Conservation (phyloP, 2,888 invertebrate genomes). For the Vanessa cardui region DNA sequence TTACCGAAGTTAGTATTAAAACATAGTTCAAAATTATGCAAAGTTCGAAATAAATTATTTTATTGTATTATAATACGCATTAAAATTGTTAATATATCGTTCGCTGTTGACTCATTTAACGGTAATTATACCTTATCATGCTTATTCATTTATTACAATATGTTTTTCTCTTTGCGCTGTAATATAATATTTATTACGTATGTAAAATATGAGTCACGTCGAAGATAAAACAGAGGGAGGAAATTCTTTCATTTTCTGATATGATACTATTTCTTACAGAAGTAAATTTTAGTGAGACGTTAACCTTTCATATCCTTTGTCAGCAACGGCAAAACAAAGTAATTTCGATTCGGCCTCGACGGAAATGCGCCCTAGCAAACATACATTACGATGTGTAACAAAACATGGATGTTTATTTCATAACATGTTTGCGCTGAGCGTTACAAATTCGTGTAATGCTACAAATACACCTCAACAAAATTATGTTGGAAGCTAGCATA, state of each 20-base stretch:
- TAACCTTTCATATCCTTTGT: slow-evolving; percentile 47
- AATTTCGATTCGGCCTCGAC: slow-evolving; percentile 61
- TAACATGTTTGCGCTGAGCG: slow-evolving; percentile 59
- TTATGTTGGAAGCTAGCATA: neutral
- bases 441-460: slow-evolving; percentile 49
- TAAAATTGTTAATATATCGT: no score
- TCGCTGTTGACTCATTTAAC: no score
- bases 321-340: slow-evolving; percentile 68
- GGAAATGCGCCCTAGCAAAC: slow-evolving; percentile 59
- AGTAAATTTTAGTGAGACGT: slow-evolving; percentile 40
- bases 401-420: slow-evolving; percentile 63
- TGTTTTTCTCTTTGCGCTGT: no score
- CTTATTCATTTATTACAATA: no score
- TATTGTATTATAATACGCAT: neutral
- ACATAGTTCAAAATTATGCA: neutral
- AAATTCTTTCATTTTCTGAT: slow-evolving; percentile 27
- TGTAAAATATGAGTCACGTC: neutral
- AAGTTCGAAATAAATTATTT: neutral
- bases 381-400: slow-evolving; percentile 71
- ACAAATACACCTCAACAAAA: slow-evolving; percentile 6
- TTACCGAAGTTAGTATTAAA: neutral
- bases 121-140: no score
- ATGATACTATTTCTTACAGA: slow-evolving; percentile 31
- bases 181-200: neutral
- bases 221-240: slow-evolving; percentile 14